A percentile compares a stretch with the other conserved stretches of the same genome.
phyloP scores from a whole-genome alignment of 2,797 vertebrate genomes.

The Adelosebastes latens region DNA sequence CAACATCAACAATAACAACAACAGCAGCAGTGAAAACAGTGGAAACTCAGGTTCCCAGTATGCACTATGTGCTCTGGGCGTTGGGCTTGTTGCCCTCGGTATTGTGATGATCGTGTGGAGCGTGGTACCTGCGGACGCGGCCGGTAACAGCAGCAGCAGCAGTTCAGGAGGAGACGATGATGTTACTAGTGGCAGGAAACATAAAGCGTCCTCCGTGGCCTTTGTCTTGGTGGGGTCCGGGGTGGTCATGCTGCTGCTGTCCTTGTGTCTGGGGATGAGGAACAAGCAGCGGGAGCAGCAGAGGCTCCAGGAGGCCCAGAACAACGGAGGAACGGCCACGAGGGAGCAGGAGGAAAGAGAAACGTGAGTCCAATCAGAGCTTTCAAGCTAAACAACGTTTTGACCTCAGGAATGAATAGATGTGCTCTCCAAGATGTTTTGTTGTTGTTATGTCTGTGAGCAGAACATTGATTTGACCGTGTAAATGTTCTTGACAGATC shows the following conservation, averaged over 20 bases:
- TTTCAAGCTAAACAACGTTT: not conserved
- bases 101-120: slow-evolving; percentile 98
- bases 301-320: slow-evolving; percentile 63
- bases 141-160: slow-evolving; percentile 78
- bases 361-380: slow-evolving; percentile 69
- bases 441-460: not conserved
- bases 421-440: not conserved
- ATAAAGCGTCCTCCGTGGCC: slow-evolving; percentile 91
- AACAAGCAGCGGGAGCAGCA: slow-evolving; percentile 86
- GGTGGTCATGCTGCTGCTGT: slow-evolving; percentile 88
- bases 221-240: slow-evolving; percentile 92
- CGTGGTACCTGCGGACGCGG: slow-evolving; percentile 81
- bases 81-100: slow-evolving; percentile 93
- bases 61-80: slow-evolving; percentile 91
- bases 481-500: not conserved
- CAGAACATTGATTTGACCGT: not conserved
- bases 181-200: slow-evolving; percentile 12
- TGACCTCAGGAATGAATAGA: not conserved
- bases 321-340: not conserved
- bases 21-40: slow-evolving; percentile 32
- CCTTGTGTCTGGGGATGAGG: slow-evolving; percentile 90
- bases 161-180: not conserved
- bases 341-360: slow-evolving; percentile 56
- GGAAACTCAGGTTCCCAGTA: slow-evolving; percentile 91
- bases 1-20: slow-evolving; percentile 5